phyloP scores from a whole-genome alignment of 2,113 vertebrate genomes.

The Colossoma macropomum region DNA sequence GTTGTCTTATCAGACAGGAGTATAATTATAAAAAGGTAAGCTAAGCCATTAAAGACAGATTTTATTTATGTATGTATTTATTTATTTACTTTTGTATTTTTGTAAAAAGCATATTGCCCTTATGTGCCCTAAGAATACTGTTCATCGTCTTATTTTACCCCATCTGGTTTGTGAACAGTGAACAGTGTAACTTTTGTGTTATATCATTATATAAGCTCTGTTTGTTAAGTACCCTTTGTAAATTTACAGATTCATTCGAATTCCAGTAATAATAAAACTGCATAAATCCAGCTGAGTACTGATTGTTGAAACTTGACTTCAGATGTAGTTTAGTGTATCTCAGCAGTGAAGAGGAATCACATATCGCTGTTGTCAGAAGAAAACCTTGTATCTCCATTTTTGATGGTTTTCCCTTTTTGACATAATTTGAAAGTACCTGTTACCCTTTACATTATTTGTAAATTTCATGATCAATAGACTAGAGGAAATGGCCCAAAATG shows the following conservation, averaged over 20 bases:
- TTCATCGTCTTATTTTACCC: neutral
- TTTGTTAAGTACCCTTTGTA: neutral
- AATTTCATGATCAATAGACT: no score
- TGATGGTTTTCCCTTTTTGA: no score
- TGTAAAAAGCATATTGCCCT: neutral
- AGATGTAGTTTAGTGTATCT: no score
- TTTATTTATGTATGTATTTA: neutral
- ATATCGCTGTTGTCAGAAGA: no score
- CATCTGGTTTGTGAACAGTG: neutral
- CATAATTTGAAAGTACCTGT: no score
- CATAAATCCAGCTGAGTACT: neutral
- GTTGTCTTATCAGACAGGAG: no score
- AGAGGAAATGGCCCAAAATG: no score
- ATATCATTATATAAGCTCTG: neutral
- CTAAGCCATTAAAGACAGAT: neutral
- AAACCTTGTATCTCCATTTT: no score
- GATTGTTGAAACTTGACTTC: neutral
- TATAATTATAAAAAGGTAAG: no score
- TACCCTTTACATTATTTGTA: no score
- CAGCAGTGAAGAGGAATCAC: no score
- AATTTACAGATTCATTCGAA: neutral
- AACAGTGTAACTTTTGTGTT: neutral
- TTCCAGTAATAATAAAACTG: neutral
- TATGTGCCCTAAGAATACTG: neutral
- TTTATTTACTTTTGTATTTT: neutral